Evolutionary conservation across 2,797 vertebrate species (phyloP), one percentile per base, ranked within the genome.

Genomic region (Sebastes taczanowskii): DNA sequence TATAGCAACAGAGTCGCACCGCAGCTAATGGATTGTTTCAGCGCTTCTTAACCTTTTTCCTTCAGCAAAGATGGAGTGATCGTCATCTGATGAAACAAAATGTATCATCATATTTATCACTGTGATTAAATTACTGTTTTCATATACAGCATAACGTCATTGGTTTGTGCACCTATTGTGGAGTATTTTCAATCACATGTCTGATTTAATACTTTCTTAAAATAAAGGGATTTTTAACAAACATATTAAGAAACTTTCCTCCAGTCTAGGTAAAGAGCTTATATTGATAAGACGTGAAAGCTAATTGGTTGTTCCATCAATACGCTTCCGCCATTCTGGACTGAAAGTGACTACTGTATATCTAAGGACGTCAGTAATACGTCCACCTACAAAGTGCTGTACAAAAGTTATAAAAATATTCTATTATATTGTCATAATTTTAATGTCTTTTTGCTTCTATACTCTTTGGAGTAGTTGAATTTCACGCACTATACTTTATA

Each of bases 21-120:
- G 29, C 4, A 6, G 77, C 83, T 89, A 83, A 91, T 87, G 63
- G 79, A 85, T 87, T 89, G 89, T 90, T 89, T 90, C 76, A 61
- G 34, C 6, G 9, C 49, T 83, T 79, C 72, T 82, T 85, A 74
- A 81, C 87, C 78, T 85, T 85, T 81, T 77, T 74, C 20, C 38
- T 74, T 83, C 29, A 30, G 59, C 69, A 38, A 52, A 83, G 58
- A 62, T 52, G 3, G 55, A 64, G 64, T 27, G 35, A 73, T 69
- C 2, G 11, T 65, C 55, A 66, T 72, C 42, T 46, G 72, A 73
- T 76, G 20, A 80, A 86, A 70, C 60, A n/a, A 69, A 11, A 65
- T 25, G 25, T 42, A 49, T 42, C 52, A 46, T 62, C 11, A 11
- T 74, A 38, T 49, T 42, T 42, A 71, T 81, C 53, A 53, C 56